A percentile compares a stretch with the other conserved stretches of the same genome.
These are phyloP conservation scores for Sanderia malayensis DNA, from an alignment of 30 jellyfish, hydroid and myxozoan species.

Conservation along the genomic window DNA sequence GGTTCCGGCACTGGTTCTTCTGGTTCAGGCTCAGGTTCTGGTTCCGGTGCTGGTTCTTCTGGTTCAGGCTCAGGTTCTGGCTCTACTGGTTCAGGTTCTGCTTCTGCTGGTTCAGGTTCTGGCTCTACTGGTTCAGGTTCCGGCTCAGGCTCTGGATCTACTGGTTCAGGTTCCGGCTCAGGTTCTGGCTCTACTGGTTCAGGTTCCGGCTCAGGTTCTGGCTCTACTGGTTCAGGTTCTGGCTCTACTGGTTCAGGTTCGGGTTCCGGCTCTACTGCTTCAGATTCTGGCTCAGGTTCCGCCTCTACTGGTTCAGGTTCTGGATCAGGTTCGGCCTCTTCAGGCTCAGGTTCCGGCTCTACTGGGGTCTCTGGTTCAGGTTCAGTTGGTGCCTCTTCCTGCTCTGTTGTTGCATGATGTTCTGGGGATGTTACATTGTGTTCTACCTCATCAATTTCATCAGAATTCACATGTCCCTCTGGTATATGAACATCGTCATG, in stretches of 20 bases:
- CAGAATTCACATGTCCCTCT: too few relatives aligned
- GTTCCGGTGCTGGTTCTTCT: conserved; percentile 25
- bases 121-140: background rate
- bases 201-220: background rate
- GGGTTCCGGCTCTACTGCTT: too few relatives aligned
- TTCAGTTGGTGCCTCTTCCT: background rate
- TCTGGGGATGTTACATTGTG: too few relatives aligned
- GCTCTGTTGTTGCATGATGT: background rate
- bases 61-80: background rate
- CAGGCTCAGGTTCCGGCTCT: too few relatives aligned
- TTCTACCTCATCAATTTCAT: too few relatives aligned
- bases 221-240: background rate
- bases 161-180: background rate
- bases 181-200: background rate
- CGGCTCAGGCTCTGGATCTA: background rate
- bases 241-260: too few relatives aligned
- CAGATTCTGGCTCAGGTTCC: too few relatives aligned
- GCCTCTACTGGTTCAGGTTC: too few relatives aligned
- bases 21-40: conserved; percentile 36
- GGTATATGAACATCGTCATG: too few relatives aligned
- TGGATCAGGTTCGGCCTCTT: too few relatives aligned
- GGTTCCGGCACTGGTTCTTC: conserved; percentile 31
- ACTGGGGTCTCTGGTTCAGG: background rate
- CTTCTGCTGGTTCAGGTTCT: background rate
- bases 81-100: background rate